These are phyloP conservation scores for Mormoops blainvillei DNA, from an alignment of 2,113 vertebrate species.

Conservation along the genomic window DNA sequence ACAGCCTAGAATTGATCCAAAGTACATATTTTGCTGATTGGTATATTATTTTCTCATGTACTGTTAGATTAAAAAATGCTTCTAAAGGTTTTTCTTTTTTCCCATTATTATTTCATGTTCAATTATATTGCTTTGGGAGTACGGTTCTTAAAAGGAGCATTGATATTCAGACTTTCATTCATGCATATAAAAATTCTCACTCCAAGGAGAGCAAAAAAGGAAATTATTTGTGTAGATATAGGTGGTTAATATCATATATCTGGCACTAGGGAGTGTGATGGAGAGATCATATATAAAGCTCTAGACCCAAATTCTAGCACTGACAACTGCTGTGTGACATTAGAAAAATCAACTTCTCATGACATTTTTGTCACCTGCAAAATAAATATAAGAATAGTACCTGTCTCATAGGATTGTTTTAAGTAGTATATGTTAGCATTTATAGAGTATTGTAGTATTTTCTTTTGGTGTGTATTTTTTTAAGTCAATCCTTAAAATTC, in stretches of 20 bases:
- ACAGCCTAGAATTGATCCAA: not conserved
- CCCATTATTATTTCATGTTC: conserved; percentile 38
- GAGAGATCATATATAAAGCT: not conserved
- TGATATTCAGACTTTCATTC: conserved; percentile 31
- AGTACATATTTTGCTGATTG: conserved; percentile 20
- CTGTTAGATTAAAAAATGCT: conserved; percentile 19
- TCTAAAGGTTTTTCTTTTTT: not conserved
- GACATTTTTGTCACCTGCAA: not conserved
- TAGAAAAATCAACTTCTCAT: not conserved
- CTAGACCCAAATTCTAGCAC: not conserved
- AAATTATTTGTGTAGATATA: not conserved
- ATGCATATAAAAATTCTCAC: not conserved
- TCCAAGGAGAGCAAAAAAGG: not conserved
- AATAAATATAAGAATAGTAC: not conserved
- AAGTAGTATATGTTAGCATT: not conserved
- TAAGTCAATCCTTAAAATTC: conserved; percentile 16
- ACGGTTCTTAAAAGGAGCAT: conserved; percentile 23
- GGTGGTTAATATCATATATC: not conserved
- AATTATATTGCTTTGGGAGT: conserved; percentile 29
- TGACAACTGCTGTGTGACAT: not conserved
- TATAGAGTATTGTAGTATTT: not conserved
- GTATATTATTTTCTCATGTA: conserved; percentile 36
- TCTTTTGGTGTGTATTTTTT: conserved; percentile 9
- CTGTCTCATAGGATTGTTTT: not conserved
- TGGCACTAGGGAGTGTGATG: not conserved